Conservation (phyloP, 2,797 vertebrate genomes). For the Miichthys miiuy region DNA sequence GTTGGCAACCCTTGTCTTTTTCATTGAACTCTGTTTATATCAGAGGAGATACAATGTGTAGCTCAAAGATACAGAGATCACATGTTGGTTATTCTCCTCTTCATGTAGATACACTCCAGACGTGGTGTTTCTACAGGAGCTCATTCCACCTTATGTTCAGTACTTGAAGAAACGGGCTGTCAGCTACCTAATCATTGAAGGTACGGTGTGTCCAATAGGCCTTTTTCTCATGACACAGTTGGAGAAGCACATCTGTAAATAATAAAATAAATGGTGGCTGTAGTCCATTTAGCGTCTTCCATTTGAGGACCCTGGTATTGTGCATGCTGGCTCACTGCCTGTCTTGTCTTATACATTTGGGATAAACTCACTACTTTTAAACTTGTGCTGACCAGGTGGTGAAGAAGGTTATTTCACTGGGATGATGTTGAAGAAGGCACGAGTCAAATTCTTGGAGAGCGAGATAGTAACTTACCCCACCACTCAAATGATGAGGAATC, state of each 20-base stretch:
- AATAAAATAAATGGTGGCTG: neutral
- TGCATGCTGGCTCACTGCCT: neutral
- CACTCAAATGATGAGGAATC: constrained; percentile 95
- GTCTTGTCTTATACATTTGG: neutral
- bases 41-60: neutral
- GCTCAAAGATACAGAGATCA: neutral
- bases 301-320: neutral
- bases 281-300: neutral
- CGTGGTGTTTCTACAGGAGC: constrained; percentile 95
- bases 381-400: constrained; percentile 80
- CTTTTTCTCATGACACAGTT: neutral
- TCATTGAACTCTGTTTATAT: neutral
- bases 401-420: constrained; percentile 92
- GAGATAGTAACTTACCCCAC: constrained; percentile 89
- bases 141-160: constrained; percentile 87
- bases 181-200: constrained; percentile 91
- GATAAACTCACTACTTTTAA: neutral
- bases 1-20: neutral
- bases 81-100: constrained; percentile 2
- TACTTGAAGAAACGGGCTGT: constrained; percentile 91
- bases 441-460: constrained; percentile 90
- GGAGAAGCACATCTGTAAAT: neutral
- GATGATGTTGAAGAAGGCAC: constrained; percentile 94
- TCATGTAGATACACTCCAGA: constrained; percentile 92
- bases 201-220: constrained; percentile 72